A percentile compares a stretch with the other conserved stretches of the same genome.
Evolutionary conservation across 2,797 vertebrate genomes (phyloP).

Genomic region (Platyrinchus mystaceus): DNA sequence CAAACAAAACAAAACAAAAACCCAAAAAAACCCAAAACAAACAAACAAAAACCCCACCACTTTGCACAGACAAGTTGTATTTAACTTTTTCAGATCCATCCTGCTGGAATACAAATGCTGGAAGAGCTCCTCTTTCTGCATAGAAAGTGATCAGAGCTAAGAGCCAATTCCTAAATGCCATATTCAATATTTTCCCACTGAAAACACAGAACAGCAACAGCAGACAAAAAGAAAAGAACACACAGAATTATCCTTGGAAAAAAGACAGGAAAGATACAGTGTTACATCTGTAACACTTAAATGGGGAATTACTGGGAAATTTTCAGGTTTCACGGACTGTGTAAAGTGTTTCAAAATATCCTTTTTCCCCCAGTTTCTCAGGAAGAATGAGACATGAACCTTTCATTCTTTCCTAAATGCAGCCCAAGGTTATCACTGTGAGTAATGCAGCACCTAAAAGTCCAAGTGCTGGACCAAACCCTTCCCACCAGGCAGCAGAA

Average conservation of each 20-base stretch:
- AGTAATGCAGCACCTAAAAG: rapidly evolving
- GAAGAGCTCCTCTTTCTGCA: not conserved
- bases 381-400: not conserved
- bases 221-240: not conserved
- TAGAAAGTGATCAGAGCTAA: not conserved
- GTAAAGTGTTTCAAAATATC: not conserved
- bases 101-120: not conserved
- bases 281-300: not conserved
- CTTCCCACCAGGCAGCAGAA: not conserved
- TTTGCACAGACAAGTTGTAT: not conserved
- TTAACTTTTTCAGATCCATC: not conserved
- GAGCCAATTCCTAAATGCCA: not conserved
- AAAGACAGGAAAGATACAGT: not conserved
- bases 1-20: not conserved
- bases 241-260: not conserved
- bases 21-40: not conserved
- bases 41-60: not conserved
- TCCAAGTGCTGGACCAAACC: not conserved
- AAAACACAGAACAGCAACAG: not conserved
- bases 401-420: not conserved
- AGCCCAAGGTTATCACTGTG: rapidly evolving
- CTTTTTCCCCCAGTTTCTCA: not conserved
- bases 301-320: not conserved
- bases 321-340: not conserved
- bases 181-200: not conserved